A percentile compares a stretch with the other conserved stretches of the same genome.
Evolutionary conservation across 2,888 invertebrate species (phyloP).

Genomic region (Rambutsinella grinnellia): DNA sequence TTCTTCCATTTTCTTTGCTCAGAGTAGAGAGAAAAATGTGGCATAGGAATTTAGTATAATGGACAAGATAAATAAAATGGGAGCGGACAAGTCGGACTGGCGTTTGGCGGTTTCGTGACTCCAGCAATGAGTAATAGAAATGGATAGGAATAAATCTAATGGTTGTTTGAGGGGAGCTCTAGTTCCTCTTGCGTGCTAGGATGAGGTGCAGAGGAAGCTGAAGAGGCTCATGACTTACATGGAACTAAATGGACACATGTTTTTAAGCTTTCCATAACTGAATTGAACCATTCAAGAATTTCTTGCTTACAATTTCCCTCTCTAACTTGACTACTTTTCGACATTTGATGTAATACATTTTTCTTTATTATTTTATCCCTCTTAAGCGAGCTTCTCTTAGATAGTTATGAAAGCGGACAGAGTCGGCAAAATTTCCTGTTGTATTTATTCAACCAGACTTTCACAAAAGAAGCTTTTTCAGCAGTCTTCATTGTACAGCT

Average conservation of each 20-base stretch:
- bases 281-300: background rate
- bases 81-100: slow-evolving; percentile 50
- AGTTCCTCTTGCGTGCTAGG: slow-evolving; percentile 54
- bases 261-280: background rate
- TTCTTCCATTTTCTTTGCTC: too few relatives aligned
- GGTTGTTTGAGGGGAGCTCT: slow-evolving; percentile 21
- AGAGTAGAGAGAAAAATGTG: slow-evolving; percentile 27
- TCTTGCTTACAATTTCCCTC: background rate
- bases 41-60: slow-evolving; percentile 48
- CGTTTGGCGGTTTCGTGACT: slow-evolving; percentile 62
- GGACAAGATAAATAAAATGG: slow-evolving; percentile 51
- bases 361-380: background rate
- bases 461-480: slow-evolving; percentile 45
- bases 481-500: slow-evolving; percentile 26
- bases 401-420: background rate
- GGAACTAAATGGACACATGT: background rate
- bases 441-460: slow-evolving; percentile 43
- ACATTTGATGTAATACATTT: slow-evolving; percentile 11
- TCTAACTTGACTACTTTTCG: background rate
- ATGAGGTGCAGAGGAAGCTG: slow-evolving; percentile 15
- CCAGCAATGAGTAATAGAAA: slow-evolving; percentile 60
- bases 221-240: background rate
- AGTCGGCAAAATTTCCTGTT: background rate
- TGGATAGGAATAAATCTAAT: slow-evolving; percentile 57
- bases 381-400: background rate